Conservation (phyloP, 2,113 vertebrate species). For the Hiodon tergisus region DNA sequence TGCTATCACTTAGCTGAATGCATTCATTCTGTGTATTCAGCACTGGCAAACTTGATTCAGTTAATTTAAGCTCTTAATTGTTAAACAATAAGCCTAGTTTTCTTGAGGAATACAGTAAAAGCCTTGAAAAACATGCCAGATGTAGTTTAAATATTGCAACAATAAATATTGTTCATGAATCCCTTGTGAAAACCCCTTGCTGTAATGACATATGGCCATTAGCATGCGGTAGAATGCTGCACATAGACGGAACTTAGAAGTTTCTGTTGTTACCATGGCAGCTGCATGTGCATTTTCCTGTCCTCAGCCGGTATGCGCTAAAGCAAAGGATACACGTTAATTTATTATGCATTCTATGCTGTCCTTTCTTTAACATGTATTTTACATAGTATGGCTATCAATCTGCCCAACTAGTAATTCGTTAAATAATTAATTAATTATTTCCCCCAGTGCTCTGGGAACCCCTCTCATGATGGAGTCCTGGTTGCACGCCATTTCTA, state of each 20-base stretch:
- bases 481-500: too few species aligned
- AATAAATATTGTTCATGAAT: background rate
- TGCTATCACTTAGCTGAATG: too few species aligned
- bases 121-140: too few species aligned
- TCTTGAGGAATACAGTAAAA: too few species aligned
- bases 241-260: background rate
- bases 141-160: too few species aligned
- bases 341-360: background rate
- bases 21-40: too few species aligned
- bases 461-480: too few species aligned
- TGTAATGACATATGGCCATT: background rate
- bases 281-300: background rate
- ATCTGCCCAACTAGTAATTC: background rate
- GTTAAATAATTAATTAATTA: background rate
- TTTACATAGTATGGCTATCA: background rate
- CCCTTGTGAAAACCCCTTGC: background rate
- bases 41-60: too few species aligned
- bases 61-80: too few species aligned
- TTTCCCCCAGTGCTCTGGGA: background rate
- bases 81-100: too few species aligned
- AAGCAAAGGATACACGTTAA: background rate
- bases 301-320: background rate
- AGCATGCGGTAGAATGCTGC: slow-evolving; percentile 2
- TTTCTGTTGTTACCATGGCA: slow-evolving; percentile 10
- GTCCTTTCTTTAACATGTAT: background rate